These are phyloP conservation scores for Sebastes taczanowskii DNA, from an alignment of 2,797 vertebrate genomes.

Conservation along the genomic window DNA sequence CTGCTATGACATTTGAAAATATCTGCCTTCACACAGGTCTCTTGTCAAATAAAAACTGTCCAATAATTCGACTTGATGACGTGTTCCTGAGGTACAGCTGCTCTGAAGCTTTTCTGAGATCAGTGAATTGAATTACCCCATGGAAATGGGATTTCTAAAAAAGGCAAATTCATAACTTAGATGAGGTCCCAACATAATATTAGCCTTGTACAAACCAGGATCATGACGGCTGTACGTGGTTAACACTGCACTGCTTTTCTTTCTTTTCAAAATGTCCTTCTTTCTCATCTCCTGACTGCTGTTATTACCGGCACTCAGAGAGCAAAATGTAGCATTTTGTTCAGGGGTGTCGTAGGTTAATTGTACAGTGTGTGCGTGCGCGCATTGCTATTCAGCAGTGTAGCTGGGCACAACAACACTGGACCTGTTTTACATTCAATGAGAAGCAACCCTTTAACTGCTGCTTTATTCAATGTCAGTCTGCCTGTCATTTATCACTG, in stretches of 20 bases:
- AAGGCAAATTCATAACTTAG: slow-evolving; percentile 17
- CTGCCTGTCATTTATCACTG: slow-evolving; percentile 30
- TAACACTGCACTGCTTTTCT: neutral
- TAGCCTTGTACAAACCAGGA: neutral
- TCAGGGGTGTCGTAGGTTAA: slow-evolving; percentile 34
- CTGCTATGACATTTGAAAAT: neutral
- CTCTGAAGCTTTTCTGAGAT: neutral
- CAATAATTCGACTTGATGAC: neutral
- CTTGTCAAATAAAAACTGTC: neutral
- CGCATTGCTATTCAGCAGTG: slow-evolving; percentile 15
- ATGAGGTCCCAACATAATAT: neutral
- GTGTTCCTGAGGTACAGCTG: neutral
- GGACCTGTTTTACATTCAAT: slow-evolving; percentile 43
- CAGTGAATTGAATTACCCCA: neutral
- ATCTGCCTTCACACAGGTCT: neutral
- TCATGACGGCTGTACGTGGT: neutral
- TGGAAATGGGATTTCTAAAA: neutral
- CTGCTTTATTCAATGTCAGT: slow-evolving; percentile 41
- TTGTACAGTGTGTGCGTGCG: slow-evolving; percentile 12
- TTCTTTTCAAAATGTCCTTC: neutral
- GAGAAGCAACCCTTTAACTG: slow-evolving; percentile 14
- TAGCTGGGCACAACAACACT: neutral
- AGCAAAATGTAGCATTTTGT: slow-evolving; percentile 34
- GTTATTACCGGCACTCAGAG: slow-evolving; percentile 10
- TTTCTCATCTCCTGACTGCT: slow-evolving; percentile 3